Conservation (phyloP, 1,140 invertebrate species). For the Globodera ellingtonae region DNA sequence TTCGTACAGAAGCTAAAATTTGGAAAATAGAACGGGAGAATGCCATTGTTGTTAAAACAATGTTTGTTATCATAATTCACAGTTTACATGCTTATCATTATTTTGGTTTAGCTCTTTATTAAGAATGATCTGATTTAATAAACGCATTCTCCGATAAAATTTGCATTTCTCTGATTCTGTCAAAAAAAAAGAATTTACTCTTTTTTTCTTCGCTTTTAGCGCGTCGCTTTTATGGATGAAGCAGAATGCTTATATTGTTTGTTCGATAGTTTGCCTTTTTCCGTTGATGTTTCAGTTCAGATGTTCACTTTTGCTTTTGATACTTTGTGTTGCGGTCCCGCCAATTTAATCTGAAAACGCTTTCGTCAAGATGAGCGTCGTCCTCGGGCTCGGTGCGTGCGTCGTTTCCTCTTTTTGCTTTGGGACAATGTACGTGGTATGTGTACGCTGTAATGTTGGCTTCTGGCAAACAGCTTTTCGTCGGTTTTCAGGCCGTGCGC, state of each 20-base stretch:
- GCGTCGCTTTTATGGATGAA: too few species aligned
- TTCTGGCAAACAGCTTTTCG: neutral
- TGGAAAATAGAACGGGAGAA: neutral
- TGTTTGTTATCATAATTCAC: too few species aligned
- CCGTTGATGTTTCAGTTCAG: neutral
- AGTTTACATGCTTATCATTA: too few species aligned
- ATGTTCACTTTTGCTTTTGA: neutral
- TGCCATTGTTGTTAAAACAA: too few species aligned
- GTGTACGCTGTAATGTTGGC: neutral
- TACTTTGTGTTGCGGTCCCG: neutral
- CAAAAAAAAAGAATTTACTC: too few species aligned
- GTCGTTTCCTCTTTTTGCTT: slow-evolving; percentile 52
- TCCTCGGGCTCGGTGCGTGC: slow-evolving; percentile 44
- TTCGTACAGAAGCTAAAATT: neutral
- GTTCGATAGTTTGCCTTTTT: too few species aligned
- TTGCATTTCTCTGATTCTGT: too few species aligned
- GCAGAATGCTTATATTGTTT: too few species aligned
- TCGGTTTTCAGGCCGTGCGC: slow-evolving; percentile 40
- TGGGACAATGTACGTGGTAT: slow-evolving; percentile 47
- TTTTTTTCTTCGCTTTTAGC: too few species aligned
- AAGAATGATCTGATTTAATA: too few species aligned
- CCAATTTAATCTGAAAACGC: neutral
- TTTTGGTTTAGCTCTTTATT: too few species aligned
- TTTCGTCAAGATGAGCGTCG: slow-evolving; percentile 15
- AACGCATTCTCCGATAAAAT: too few species aligned